Evolutionary conservation across 2,113 vertebrate species (phyloP).

Genomic region (Tragelaphus buxtoni): DNA sequence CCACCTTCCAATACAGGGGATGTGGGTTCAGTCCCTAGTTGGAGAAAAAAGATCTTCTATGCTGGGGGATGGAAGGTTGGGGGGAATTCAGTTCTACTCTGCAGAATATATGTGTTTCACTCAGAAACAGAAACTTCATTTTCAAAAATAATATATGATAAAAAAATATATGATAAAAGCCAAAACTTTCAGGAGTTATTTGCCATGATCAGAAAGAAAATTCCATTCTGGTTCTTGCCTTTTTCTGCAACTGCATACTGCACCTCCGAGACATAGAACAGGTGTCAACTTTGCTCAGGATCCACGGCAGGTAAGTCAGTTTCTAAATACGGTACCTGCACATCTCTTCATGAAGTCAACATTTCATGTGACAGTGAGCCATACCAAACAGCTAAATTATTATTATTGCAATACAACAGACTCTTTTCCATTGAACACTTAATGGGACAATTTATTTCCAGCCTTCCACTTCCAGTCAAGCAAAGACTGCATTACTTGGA

Average conservation of each 20-base stretch:
- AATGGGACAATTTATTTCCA: not conserved
- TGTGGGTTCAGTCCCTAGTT: not conserved
- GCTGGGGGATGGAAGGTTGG: not conserved
- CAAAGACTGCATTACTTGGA: not conserved
- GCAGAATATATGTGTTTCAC: not conserved
- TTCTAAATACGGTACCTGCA: not conserved
- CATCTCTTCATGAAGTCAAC: not conserved
- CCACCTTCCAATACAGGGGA: not conserved
- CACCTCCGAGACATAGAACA: not conserved
- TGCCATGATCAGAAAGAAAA: not conserved
- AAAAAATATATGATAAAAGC: not conserved
- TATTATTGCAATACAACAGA: not conserved
- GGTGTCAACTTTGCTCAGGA: not conserved
- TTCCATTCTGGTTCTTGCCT: not conserved
- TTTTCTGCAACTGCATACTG: not conserved
- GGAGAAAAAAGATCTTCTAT: not conserved
- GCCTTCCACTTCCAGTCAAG: not conserved
- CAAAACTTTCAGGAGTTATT: not conserved
- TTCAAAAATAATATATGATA: not conserved
- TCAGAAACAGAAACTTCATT: not conserved
- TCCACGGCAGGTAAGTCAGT: not conserved
- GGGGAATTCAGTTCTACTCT: not conserved
- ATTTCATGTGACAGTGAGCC: not conserved
- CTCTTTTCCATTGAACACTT: conserved; percentile 22
- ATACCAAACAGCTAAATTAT: not conserved